Percentiles rank a stretch among this genome's conserved stretches.
These are phyloP conservation scores for Ommatoiulus sabulosus DNA, from an alignment of 2,888 invertebrate genomes.

Conservation along the genomic window DNA sequence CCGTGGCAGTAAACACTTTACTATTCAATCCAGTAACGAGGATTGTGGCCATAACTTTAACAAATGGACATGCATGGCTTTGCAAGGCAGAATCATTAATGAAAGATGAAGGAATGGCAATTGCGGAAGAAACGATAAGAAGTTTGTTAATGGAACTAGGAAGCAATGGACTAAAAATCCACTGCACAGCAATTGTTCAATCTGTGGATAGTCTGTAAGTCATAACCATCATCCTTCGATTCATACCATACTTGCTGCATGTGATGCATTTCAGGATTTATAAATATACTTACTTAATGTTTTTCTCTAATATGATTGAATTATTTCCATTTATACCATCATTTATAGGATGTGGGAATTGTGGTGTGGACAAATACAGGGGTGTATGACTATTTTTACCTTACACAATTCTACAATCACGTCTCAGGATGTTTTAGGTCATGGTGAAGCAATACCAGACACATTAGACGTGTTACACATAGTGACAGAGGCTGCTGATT, in stretches of 20 bases:
- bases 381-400: slow-evolving; percentile 82
- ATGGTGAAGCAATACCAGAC: slow-evolving; percentile 72
- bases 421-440: slow-evolving; percentile 78
- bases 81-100: slow-evolving; percentile 66
- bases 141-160: slow-evolving; percentile 61
- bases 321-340: slow-evolving; percentile 63
- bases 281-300: neutral
- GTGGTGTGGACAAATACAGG: slow-evolving; percentile 90
- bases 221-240: neutral
- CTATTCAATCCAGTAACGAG: slow-evolving; percentile 76
- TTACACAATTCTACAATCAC: slow-evolving; percentile 77
- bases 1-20: slow-evolving; percentile 76
- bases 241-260: neutral
- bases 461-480: slow-evolving; percentile 72
- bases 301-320: slow-evolving; percentile 65
- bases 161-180: slow-evolving; percentile 69
- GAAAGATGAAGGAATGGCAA: slow-evolving; percentile 47
- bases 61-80: slow-evolving; percentile 81
- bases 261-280: neutral
- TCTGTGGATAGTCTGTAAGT: slow-evolving; percentile 67
- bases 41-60: slow-evolving; percentile 84
- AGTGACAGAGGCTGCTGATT: slow-evolving; percentile 69
- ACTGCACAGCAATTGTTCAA: slow-evolving; percentile 76
- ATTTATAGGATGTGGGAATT: slow-evolving; percentile 73
- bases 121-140: slow-evolving; percentile 46